A percentile compares a stretch with the other conserved stretches of the same genome.
Conservation (phyloP, 2,113 vertebrate species). For the Malurus alboscapulatus region DNA sequence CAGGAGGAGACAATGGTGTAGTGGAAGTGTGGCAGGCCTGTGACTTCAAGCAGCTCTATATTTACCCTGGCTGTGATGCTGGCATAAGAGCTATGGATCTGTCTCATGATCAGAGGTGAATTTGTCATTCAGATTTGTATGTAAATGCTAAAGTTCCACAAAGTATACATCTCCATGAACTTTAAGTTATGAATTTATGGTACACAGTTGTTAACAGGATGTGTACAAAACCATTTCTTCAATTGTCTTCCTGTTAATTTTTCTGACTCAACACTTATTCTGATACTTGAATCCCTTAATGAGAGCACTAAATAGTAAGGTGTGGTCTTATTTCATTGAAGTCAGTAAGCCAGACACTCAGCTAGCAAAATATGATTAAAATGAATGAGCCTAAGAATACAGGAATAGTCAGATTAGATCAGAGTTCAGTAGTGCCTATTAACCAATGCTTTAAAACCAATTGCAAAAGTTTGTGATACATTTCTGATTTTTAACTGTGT, state of each 20-base stretch:
- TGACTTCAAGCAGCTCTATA: constrained; percentile 99
- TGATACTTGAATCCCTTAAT: background rate
- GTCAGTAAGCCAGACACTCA: background rate
- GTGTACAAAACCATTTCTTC: background rate
- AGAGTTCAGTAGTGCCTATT: background rate
- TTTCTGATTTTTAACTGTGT: background rate
- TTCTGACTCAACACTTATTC: background rate
- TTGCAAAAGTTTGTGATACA: background rate
- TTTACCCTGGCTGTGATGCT: constrained; percentile 97
- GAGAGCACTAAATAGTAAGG: background rate
- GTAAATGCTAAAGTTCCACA: background rate
- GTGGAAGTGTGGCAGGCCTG: constrained; percentile 99
- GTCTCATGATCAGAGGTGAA: constrained; percentile 98
- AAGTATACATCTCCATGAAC: background rate
- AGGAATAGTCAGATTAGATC: background rate
- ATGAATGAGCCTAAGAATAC: background rate
- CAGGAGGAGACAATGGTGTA: constrained; percentile 96
- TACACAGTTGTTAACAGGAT: background rate
- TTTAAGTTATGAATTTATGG: background rate
- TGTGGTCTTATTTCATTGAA: background rate
- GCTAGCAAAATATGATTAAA: background rate
- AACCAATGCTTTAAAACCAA: background rate
- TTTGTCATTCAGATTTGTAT: background rate
- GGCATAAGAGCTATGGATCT: constrained; percentile 98
- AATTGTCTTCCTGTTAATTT: background rate